Percentiles rank a stretch among this genome's conserved stretches.
Evolutionary conservation across 2,888 invertebrate species (phyloP).

Genomic region (Girardia tigrina): DNA sequence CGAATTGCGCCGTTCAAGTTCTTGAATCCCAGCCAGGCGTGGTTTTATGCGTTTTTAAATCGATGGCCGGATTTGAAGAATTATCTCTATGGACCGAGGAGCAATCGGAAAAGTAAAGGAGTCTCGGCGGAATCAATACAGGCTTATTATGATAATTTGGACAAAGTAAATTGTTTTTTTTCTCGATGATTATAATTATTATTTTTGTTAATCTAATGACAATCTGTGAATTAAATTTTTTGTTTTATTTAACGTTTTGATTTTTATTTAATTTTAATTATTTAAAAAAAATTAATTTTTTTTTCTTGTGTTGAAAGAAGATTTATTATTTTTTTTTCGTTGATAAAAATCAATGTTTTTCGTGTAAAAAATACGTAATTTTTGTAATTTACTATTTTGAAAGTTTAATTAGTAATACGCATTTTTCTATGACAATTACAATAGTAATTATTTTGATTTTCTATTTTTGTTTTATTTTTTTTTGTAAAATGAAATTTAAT

Average conservation of each 20-base stretch:
- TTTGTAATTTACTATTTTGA: too few species aligned
- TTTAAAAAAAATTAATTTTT: too few species aligned
- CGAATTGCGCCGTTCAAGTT: conserved; percentile 33
- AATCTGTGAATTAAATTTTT: neutral
- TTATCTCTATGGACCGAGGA: conserved; percentile 32
- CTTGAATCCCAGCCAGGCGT: conserved; percentile 34
- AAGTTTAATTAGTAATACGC: too few species aligned
- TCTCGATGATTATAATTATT: neutral
- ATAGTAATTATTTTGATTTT: too few species aligned
- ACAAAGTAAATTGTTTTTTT: conserved; percentile 26
- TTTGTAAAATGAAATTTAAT: too few species aligned
- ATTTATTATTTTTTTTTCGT: too few species aligned
- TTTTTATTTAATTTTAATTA: neutral
- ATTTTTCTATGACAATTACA: too few species aligned
- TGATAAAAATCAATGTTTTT: too few species aligned
- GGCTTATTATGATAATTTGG: conserved; percentile 33
- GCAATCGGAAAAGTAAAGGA: conserved; percentile 28
- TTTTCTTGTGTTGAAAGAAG: too few species aligned
- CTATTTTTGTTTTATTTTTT: too few species aligned
- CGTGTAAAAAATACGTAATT: too few species aligned
- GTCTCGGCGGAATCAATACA: conserved; percentile 33
- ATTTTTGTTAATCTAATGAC: neutral
- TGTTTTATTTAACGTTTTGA: neutral
- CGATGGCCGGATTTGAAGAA: conserved; percentile 34
- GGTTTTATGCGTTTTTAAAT: conserved; percentile 35